Conservation (phyloP, 2,797 vertebrate species). For the Helicolenus hilgendorfi region DNA sequence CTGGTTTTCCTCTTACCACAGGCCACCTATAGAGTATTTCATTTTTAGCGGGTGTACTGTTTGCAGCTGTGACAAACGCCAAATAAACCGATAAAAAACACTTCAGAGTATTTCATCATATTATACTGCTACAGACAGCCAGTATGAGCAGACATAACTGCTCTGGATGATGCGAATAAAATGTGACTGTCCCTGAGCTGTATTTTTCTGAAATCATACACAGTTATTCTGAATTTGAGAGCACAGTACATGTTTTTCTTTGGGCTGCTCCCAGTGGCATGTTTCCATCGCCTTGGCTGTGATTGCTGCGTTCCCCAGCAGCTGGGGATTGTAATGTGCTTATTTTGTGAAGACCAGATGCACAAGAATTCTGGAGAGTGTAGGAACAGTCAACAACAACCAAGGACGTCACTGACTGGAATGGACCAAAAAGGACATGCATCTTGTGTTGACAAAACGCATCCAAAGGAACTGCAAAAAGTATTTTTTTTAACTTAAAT, state of each 20-base stretch:
- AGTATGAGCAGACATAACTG: conserved; percentile 41
- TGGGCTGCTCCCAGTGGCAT: conserved; percentile 32
- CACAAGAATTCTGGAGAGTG: conserved; percentile 12
- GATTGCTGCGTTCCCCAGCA: conserved; percentile 41
- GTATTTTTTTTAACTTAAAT: conserved; percentile 33
- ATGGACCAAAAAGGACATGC: conserved; percentile 18
- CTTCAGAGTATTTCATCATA: conserved; percentile 50
- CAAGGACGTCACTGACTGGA: conserved; percentile 26
- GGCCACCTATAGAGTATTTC: not conserved
- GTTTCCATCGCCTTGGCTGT: conserved; percentile 44
- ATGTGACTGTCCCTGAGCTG: conserved; percentile 53
- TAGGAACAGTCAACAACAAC: conserved; percentile 32
- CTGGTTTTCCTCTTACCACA: not conserved
- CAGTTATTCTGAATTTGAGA: conserved; percentile 46
- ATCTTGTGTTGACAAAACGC: conserved; percentile 12
- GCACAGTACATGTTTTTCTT: conserved; percentile 30
- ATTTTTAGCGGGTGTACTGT: not conserved
- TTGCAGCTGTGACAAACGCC: conserved; percentile 26
- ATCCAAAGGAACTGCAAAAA: conserved; percentile 10
- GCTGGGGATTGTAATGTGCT: conserved; percentile 48
- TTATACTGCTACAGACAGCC: conserved; percentile 13
- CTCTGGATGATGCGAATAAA: conserved; percentile 63
- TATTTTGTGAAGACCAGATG: conserved; percentile 50
- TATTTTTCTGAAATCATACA: conserved; percentile 64
- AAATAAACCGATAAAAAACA: conserved; percentile 20